phyloP scores from a whole-genome alignment of 35 echinoderm and acorn worm genomes.

The Ophiothrix spiculata region DNA sequence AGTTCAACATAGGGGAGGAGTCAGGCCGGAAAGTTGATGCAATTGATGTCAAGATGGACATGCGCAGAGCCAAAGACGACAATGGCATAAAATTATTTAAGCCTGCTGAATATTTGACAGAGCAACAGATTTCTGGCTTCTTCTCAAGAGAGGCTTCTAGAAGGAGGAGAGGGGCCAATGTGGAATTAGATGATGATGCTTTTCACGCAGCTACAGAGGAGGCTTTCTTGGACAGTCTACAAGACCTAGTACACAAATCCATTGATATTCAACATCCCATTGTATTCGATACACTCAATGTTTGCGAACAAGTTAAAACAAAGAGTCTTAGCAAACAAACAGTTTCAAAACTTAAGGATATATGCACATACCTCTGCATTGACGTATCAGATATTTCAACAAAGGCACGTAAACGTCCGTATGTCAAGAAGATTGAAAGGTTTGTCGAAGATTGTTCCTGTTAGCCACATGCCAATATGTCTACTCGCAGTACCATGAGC shows the following conservation, averaged over 20 bases:
- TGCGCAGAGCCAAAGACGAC: constrained; percentile 6
- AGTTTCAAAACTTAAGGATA: neutral
- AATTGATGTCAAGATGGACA: constrained; percentile 2
- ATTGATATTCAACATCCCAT: neutral
- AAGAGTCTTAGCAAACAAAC: neutral
- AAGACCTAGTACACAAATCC: neutral
- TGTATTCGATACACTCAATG: neutral
- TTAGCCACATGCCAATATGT: no score
- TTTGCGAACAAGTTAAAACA: neutral
- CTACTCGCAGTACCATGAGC: no score
- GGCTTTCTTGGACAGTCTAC: neutral
- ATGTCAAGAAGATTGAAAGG: neutral
- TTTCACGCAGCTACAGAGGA: neutral
- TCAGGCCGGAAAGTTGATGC: neutral
- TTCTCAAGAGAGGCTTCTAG: neutral
- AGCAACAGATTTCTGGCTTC: constrained; percentile 21
- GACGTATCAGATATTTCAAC: neutral
- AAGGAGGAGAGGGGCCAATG: neutral
- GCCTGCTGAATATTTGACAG: constrained; percentile 7
- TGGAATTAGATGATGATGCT: neutral
- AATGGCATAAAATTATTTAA: neutral
- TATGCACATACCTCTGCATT: neutral
- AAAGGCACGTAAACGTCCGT: neutral
- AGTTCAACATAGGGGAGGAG: constrained; percentile 11
- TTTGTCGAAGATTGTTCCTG: neutral